Evolutionary conservation across 2,113 vertebrate genomes (phyloP).

Genomic region (Hiodon tergisus): DNA sequence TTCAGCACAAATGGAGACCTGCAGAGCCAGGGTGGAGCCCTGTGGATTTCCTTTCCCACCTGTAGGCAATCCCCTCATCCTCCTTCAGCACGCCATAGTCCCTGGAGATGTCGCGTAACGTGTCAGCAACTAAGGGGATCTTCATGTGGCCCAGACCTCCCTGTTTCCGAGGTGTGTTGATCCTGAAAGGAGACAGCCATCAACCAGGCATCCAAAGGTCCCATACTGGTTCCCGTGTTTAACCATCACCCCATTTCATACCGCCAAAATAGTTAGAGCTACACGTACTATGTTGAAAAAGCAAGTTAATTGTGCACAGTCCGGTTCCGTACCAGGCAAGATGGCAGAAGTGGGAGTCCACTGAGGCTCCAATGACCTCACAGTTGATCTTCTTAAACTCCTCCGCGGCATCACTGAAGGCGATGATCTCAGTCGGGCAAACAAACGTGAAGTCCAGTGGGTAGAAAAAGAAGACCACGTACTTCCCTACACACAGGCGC

Average conservation of each 20-base stretch:
- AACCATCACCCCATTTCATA: neutral
- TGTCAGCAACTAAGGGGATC: constrained; percentile 86
- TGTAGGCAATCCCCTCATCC: constrained; percentile 92
- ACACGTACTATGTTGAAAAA: neutral
- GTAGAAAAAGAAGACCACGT: constrained; percentile 94
- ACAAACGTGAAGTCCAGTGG: constrained; percentile 97
- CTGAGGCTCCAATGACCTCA: constrained; percentile 90
- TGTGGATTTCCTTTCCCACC: constrained; percentile 53
- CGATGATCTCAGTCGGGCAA: constrained; percentile 95
- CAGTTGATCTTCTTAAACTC: constrained; percentile 90
- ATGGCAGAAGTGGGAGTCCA: constrained; percentile 96
- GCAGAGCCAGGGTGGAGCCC: neutral
- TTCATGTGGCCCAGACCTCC: constrained; percentile 92
- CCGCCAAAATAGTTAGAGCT: neutral
- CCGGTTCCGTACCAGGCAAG: constrained; percentile 73
- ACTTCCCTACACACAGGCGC: constrained; percentile 83
- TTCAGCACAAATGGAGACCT: neutral
- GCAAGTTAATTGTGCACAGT: too few relatives aligned
- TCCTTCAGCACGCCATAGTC: constrained; percentile 92
- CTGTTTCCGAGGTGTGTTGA: constrained; percentile 85
- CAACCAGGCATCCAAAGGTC: too few relatives aligned
- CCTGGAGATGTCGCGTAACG: constrained; percentile 71
- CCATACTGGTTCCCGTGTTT: too few relatives aligned
- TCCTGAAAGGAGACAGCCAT: constrained; percentile 56
- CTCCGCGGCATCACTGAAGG: constrained; percentile 86